Percentiles rank a stretch among this genome's conserved stretches.
Conservation (phyloP, 2,113 vertebrate genomes). For the Leucosticte australis region DNA sequence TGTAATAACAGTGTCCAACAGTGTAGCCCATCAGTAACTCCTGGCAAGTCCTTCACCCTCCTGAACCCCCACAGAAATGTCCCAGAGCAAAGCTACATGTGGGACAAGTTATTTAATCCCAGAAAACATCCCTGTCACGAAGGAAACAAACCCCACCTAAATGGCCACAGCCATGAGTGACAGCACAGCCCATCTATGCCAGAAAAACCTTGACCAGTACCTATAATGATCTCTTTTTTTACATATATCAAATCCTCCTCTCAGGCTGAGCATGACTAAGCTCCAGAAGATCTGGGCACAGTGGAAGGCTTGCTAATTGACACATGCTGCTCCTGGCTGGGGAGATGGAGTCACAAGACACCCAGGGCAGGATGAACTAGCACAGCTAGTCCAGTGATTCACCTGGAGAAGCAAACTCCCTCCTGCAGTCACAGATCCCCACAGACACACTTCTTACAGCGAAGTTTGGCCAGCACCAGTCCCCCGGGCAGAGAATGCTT, state of each 20-base stretch:
- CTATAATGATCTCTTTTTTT: neutral
- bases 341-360: neutral
- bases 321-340: neutral
- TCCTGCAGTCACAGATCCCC: neutral
- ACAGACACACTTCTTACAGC: rapidly evolving
- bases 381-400: neutral
- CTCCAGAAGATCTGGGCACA: neutral
- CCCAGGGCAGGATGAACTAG: neutral
- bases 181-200: rapidly evolving
- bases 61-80: neutral
- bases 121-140: neutral
- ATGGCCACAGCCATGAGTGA: neutral
- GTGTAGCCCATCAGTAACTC: rapidly evolving
- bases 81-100: neutral
- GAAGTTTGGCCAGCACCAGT: neutral
- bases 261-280: neutral
- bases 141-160: neutral
- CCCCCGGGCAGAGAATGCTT: rapidly evolving
- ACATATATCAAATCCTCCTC: neutral
- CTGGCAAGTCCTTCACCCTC: neutral
- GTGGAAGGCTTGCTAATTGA: neutral
- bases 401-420: neutral
- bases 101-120: neutral
- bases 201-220: neutral
- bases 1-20: rapidly evolving